These are phyloP conservation scores for Eunapius fragilis DNA, from an alignment of 37 sponge, comb jelly and placozoan species.

Conservation along the genomic window DNA sequence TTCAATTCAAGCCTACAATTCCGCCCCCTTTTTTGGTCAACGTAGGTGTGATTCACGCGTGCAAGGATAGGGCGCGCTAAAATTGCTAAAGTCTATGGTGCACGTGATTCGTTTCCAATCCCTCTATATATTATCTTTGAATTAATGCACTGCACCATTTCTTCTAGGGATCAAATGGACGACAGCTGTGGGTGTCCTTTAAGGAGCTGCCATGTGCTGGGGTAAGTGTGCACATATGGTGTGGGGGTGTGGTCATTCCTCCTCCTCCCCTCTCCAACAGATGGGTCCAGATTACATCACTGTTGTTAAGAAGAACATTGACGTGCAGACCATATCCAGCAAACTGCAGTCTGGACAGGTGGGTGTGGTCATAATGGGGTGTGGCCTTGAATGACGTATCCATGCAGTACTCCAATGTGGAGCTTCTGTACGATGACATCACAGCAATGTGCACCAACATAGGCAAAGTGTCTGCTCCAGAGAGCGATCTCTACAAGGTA, in stretches of 20 bases:
- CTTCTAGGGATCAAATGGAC: conserved; percentile 17
- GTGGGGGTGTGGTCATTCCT: neutral
- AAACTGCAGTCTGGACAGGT: conserved; percentile 38
- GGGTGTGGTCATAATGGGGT: neutral
- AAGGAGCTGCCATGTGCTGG: neutral
- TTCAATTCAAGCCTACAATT: too few species aligned
- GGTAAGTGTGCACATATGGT: neutral
- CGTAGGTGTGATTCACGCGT: too few species aligned
- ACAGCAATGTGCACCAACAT: conserved; percentile 4
- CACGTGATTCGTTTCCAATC: too few species aligned
- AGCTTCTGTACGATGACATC: conserved; percentile 44
- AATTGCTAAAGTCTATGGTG: too few species aligned
- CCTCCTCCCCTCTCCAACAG: neutral
- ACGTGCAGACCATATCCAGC: conserved; percentile 39
- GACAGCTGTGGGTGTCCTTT: conserved; percentile 29
- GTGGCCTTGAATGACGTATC: neutral
- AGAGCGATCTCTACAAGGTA: neutral
- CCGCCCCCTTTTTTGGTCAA: too few species aligned
- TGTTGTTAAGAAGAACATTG: conserved; percentile 59
- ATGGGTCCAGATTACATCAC: conserved; percentile 27
- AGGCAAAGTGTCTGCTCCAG: neutral
- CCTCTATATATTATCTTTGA: too few species aligned
- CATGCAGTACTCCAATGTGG: conserved; percentile 28
- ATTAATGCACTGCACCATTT: too few species aligned
- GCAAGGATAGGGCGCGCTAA: too few species aligned